These are phyloP conservation scores for Lochmaea capreae DNA, from an alignment of 2,888 invertebrate genomes.

Conservation along the genomic window DNA sequence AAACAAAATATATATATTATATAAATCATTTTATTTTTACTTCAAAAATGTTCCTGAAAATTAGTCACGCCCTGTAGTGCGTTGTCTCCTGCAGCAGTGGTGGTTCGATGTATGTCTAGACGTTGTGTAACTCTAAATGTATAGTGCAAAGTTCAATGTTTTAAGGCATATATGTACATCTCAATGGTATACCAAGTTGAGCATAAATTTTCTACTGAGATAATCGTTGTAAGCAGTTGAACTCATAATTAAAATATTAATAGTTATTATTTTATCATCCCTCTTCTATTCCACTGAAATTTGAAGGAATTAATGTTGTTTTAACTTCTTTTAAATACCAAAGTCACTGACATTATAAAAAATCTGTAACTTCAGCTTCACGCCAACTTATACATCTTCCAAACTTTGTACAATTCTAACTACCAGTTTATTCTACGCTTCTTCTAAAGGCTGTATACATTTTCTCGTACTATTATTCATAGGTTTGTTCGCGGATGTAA, in stretches of 20 bases:
- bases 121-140: conserved; percentile 55
- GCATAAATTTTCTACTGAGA: neutral
- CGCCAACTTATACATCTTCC: neutral
- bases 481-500: too few relatives aligned
- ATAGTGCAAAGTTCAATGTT: conserved; percentile 35
- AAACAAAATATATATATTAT: neutral
- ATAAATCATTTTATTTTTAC: neutral
- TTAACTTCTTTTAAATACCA: too few relatives aligned
- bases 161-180: conserved; percentile 15
- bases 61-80: conserved; percentile 61
- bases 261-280: too few relatives aligned
- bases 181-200: neutral
- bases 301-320: too few relatives aligned
- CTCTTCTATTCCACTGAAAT: too few relatives aligned
- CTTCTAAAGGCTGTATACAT: neutral
- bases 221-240: neutral
- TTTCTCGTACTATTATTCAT: neutral
- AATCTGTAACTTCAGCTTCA: too few relatives aligned
- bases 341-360: too few relatives aligned
- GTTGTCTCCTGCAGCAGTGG: conserved; percentile 65
- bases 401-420: neutral
- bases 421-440: neutral
- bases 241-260: neutral
- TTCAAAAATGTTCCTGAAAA: conserved; percentile 28
- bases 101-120: conserved; percentile 67